These are phyloP conservation scores for Dione vanillae DNA, from an alignment of 2,888 invertebrate species.

Conservation along the genomic window DNA sequence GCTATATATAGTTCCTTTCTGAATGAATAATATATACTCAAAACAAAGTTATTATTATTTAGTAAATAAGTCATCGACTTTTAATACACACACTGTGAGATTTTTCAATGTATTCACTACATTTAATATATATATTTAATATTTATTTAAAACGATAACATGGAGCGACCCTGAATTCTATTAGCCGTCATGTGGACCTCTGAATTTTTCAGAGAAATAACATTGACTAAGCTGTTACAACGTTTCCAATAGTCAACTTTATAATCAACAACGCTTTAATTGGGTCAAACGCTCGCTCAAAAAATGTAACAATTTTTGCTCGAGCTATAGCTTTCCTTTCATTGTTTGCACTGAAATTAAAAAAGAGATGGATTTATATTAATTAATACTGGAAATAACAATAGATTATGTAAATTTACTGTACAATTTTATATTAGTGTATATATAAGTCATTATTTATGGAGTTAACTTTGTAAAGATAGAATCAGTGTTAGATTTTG, in stretches of 20 bases:
- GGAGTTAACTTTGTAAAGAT: background rate
- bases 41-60: no score
- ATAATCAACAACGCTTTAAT: constrained; percentile 34
- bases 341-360: constrained; percentile 22
- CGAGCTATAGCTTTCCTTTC: constrained; percentile 6
- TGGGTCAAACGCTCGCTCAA: constrained; percentile 11
- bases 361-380: constrained; percentile 6
- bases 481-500: no score
- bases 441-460: background rate
- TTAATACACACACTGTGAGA: no score
- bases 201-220: constrained; percentile 41
- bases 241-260: constrained; percentile 34
- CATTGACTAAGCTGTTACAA: constrained; percentile 38
- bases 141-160: background rate
- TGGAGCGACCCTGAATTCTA: constrained; percentile 26
- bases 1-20: no score
- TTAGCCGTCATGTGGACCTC: constrained; percentile 39
- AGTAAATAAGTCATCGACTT: no score
- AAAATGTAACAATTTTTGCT: constrained; percentile 10
- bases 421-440: background rate
- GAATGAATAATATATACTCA: no score
- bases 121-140: no score
- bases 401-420: background rate
- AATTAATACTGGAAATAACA: background rate
- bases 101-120: no score